Evolutionary conservation across 2,113 vertebrate genomes (phyloP).

Genomic region (Panthera leo): DNA sequence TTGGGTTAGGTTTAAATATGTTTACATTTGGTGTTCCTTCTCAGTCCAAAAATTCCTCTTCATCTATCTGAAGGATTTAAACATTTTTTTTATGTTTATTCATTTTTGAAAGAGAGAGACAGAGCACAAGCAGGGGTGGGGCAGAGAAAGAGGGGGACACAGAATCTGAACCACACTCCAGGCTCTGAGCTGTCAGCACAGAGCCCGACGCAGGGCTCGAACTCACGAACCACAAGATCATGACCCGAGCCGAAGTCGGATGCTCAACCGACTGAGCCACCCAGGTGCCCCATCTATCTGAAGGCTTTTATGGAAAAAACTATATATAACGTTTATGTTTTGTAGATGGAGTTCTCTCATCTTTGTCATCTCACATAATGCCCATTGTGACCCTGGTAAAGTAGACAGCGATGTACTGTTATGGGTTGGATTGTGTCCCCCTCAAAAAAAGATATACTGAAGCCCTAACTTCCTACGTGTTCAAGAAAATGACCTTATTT

Average conservation of each 20-base stretch:
- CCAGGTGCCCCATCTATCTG: neutral
- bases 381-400: too few species aligned
- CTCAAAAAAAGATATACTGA: neutral
- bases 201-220: too few species aligned
- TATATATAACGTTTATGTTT: neutral
- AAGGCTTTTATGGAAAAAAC: neutral
- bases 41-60: neutral
- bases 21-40: neutral
- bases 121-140: too few species aligned
- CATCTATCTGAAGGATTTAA: neutral
- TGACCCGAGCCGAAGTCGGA: too few species aligned
- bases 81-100: too few species aligned
- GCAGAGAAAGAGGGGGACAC: too few species aligned
- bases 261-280: too few species aligned
- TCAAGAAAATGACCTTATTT: neutral
- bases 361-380: neutral
- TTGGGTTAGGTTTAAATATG: neutral
- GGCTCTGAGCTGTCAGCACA: too few species aligned
- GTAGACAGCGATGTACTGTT: neutral
- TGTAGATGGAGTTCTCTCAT: neutral
- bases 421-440: neutral
- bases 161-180: too few species aligned
- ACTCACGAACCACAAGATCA: too few species aligned
- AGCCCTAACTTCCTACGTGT: neutral
- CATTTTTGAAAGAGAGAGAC: too few species aligned